phyloP scores from a whole-genome alignment of 1,140 invertebrate species.

The Drosophila auraria region DNA sequence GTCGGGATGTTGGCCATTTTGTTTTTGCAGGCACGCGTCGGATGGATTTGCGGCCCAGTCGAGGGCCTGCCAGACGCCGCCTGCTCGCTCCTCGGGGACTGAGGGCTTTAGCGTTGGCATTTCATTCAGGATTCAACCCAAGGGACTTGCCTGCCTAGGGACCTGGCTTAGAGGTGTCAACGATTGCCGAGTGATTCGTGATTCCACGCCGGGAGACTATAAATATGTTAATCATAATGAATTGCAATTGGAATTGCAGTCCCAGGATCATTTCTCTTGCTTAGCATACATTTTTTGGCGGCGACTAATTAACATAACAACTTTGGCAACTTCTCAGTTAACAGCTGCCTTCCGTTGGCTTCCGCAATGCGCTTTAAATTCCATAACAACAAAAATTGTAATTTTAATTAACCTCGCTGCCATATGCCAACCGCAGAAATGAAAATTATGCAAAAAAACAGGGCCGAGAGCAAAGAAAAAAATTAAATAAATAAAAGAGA shows the following conservation, averaged over 20 bases:
- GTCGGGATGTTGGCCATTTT: slow-evolving; percentile 73
- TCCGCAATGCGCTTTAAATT: slow-evolving; percentile 38
- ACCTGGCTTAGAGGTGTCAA: slow-evolving; percentile 75
- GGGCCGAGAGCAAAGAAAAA: slow-evolving; percentile 27
- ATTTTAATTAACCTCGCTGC: slow-evolving; percentile 72
- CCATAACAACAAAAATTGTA: slow-evolving; percentile 42
- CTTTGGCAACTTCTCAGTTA: slow-evolving; percentile 44
- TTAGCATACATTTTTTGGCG: slow-evolving; percentile 35
- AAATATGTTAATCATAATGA: slow-evolving; percentile 79
- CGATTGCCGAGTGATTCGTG: slow-evolving; percentile 65
- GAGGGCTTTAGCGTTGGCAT: slow-evolving; percentile 49
- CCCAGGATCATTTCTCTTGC: slow-evolving; percentile 40
- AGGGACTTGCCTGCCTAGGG: slow-evolving; percentile 41
- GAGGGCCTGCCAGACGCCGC: neutral
- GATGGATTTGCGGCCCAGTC: slow-evolving; percentile 61
- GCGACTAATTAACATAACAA: slow-evolving; percentile 44
- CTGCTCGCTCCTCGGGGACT: slow-evolving; percentile 42
- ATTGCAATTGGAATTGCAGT: slow-evolving; percentile 71
- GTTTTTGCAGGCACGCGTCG: slow-evolving; percentile 66
- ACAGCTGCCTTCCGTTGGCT: slow-evolving; percentile 13
- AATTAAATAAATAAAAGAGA: slow-evolving; percentile 50
- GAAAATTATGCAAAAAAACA: slow-evolving; percentile 48
- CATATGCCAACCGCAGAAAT: slow-evolving; percentile 47
- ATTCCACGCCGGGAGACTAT: slow-evolving; percentile 47
- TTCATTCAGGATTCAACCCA: slow-evolving; percentile 28